Conservation (phyloP, 2,113 vertebrate genomes). For the Phainopepla nitens region DNA sequence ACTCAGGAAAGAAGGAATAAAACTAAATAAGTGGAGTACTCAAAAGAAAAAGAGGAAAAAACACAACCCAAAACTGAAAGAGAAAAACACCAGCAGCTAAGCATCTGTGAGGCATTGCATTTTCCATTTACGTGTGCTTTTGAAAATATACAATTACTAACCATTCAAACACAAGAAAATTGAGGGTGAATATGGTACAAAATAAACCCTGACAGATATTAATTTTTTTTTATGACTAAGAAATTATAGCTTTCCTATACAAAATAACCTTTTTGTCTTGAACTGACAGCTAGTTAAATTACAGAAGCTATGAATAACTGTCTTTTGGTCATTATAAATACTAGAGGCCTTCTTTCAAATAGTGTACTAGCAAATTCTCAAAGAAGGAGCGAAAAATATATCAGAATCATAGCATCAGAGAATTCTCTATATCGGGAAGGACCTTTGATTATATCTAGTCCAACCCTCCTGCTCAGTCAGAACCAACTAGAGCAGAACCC, state of each 20-base stretch:
- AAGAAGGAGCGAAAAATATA: neutral
- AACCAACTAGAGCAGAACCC: neutral
- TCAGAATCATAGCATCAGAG: neutral
- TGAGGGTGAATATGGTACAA: neutral
- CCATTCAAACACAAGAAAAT: neutral
- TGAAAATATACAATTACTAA: neutral
- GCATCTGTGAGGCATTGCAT: neutral
- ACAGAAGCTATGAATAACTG: neutral
- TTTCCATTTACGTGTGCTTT: neutral
- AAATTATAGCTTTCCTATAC: neutral
- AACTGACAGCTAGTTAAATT: neutral
- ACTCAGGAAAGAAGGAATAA: neutral
- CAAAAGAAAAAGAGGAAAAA: accelerated
- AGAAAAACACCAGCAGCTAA: neutral
- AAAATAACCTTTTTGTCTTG: neutral
- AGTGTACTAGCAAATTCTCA: neutral
- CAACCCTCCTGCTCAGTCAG: neutral
- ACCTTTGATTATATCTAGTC: neutral
- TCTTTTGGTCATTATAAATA: neutral
- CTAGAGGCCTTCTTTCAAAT: neutral
- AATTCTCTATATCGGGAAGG: neutral
- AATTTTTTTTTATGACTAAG: neutral
- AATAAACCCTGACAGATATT: neutral
- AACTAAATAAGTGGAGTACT: neutral
- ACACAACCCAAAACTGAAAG: accelerated